Evolutionary conservation across 2,888 invertebrate species (phyloP).

Genomic region (Acronicta aceris): DNA sequence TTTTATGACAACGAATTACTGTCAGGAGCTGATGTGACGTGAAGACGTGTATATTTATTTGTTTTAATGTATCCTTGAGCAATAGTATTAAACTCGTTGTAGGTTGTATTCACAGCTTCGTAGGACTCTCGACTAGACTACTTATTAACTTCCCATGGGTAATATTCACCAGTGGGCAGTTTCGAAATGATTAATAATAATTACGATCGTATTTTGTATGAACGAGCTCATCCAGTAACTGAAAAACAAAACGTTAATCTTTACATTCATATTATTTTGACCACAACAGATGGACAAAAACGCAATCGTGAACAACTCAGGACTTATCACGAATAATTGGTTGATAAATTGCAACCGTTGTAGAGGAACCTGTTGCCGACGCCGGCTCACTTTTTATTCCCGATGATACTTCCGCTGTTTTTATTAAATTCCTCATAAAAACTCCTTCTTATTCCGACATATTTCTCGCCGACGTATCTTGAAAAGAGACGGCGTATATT

Average conservation of each 20-base stretch:
- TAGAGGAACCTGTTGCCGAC: slow-evolving; percentile 34
- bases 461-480: slow-evolving; percentile 1
- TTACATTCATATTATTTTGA: too few relatives aligned
- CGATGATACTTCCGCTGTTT: slow-evolving; percentile 17
- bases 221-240: not conserved
- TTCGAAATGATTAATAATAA: slow-evolving; percentile 7
- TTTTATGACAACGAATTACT: slow-evolving; percentile 11
- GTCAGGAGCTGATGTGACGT: not conserved
- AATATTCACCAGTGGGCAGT: slow-evolving; percentile 3
- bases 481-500: slow-evolving; percentile 11
- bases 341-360: slow-evolving; percentile 16
- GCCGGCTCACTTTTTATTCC: not conserved
- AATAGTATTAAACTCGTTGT: too few relatives aligned
- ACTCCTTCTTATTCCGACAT: not conserved
- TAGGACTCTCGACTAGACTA: slow-evolving; percentile 4
- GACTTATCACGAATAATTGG: slow-evolving; percentile 26
- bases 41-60: not conserved
- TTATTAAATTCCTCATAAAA: slow-evolving; percentile 22
- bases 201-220: not conserved
- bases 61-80: too few relatives aligned
- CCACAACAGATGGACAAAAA: not conserved
- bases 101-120: not conserved
- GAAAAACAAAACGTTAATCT: not conserved
- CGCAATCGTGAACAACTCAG: slow-evolving; percentile 6
- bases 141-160: slow-evolving; percentile 9